Evolutionary conservation across 1,140 invertebrate species (phyloP).

Genomic region (Pantala flavescens): DNA sequence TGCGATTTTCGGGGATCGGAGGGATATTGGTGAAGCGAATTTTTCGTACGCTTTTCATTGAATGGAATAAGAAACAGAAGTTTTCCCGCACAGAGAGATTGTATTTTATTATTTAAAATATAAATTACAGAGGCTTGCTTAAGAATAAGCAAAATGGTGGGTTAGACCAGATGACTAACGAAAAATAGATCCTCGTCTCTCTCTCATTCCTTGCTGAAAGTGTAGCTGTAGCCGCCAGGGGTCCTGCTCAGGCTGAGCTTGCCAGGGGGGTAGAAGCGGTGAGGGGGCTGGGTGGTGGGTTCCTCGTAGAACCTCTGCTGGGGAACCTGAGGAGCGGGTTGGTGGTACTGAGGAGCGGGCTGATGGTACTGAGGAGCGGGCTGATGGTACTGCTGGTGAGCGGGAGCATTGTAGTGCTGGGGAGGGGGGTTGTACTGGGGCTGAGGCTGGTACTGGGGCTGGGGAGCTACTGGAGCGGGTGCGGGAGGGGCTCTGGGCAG

Average conservation of each 20-base stretch:
- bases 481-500: constrained; percentile 57
- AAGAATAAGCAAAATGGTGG: constrained; percentile 6
- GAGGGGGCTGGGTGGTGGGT: constrained; percentile 50
- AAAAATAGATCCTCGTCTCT: background rate
- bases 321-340: constrained; percentile 21
- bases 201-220: constrained; percentile 50
- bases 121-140: constrained; percentile 12
- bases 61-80: background rate
- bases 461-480: constrained; percentile 43
- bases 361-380: constrained; percentile 11
- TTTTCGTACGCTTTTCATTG: too few species aligned
- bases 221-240: constrained; percentile 72
- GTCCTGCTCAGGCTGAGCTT: constrained; percentile 72
- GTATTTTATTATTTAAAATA: constrained; percentile 10
- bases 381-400: constrained; percentile 39
- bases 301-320: constrained; percentile 20
- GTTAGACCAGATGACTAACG: background rate
- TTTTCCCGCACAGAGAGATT: constrained; percentile 9
- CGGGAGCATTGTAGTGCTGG: constrained; percentile 42
- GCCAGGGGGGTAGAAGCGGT: constrained; percentile 66
- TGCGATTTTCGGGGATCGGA: too few species aligned
- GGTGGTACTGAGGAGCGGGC: constrained; percentile 21
- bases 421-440: constrained; percentile 40
- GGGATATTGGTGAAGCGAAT: too few species aligned
- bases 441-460: constrained; percentile 29